A percentile compares a stretch with the other conserved stretches of the same genome.
phyloP scores from a whole-genome alignment of 2,113 vertebrate genomes.

The Mirounga angustirostris region DNA sequence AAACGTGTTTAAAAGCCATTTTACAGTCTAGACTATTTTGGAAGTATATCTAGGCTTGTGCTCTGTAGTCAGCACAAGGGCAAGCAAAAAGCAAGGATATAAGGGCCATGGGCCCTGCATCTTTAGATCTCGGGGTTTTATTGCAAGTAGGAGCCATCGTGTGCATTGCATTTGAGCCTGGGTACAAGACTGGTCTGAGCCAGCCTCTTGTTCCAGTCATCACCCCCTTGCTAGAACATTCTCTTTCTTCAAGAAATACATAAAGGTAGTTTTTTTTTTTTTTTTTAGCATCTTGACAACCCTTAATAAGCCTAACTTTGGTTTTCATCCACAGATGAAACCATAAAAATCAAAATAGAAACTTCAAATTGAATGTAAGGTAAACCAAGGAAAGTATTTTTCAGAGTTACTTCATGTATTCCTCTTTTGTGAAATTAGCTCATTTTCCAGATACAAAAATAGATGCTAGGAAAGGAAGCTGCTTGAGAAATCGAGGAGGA shows the following conservation, averaged over 20 bases:
- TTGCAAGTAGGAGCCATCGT: neutral
- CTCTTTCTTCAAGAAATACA: conserved; percentile 20
- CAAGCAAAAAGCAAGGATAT: neutral
- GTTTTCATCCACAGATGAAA: conserved; percentile 55
- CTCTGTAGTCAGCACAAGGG: neutral
- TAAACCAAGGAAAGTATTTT: conserved; percentile 47
- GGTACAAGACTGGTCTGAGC: neutral
- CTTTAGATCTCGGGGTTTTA: neutral
- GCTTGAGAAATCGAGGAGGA: neutral
- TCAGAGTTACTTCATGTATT: neutral
- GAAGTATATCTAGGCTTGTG: neutral
- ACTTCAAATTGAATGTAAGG: conserved; percentile 41
- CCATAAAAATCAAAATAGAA: conserved; percentile 53
- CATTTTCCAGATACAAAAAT: conserved; percentile 44
- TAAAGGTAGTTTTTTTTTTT: neutral
- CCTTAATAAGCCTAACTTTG: conserved; percentile 3
- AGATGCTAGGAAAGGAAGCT: conserved; percentile 46
- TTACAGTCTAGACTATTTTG: neutral
- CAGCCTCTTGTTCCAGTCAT: neutral
- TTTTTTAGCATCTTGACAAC: neutral
- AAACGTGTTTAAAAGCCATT: neutral
- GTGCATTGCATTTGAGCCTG: neutral
- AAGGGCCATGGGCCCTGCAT: neutral
- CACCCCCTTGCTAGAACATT: neutral
- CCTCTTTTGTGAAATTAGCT: conserved; percentile 12